phyloP scores from a whole-genome alignment of 2,797 vertebrate genomes.

The Pseudopleuronectes americanus region DNA sequence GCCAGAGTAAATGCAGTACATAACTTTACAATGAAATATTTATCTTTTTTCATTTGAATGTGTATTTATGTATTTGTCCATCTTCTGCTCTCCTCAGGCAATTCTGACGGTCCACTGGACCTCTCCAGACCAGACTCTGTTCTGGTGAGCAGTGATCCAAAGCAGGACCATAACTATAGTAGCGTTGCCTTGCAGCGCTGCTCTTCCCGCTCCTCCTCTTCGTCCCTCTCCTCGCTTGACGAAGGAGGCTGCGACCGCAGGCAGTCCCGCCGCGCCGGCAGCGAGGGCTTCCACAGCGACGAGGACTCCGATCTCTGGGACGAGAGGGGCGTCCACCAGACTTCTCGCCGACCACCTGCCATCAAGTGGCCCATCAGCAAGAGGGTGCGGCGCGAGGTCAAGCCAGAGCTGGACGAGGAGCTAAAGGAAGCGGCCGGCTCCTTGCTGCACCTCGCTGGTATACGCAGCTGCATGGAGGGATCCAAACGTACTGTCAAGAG shows the following conservation, averaged over 20 bases:
- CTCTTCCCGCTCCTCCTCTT: conserved; percentile 87
- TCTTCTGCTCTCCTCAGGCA: conserved; percentile 65
- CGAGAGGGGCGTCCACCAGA: conserved; percentile 77
- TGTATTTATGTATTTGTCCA: not conserved
- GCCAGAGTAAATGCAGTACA: too few species aligned
- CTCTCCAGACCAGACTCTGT: conserved; percentile 84
- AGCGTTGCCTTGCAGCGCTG: conserved; percentile 92
- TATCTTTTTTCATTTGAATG: not conserved
- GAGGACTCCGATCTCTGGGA: conserved; percentile 91
- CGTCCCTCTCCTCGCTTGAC: conserved; percentile 91
- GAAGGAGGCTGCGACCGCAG: conserved; percentile 89
- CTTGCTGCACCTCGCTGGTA: conserved; percentile 96
- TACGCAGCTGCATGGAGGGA: conserved; percentile 91
- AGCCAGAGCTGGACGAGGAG: conserved; percentile 96
- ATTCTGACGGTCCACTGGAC: conserved; percentile 87
- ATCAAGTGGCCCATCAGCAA: conserved; percentile 83
- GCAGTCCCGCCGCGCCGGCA: conserved; percentile 88
- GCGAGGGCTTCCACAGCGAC: conserved; percentile 96
- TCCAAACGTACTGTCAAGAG: conserved; percentile 95
- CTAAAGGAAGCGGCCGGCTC: conserved; percentile 97
- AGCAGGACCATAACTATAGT: conserved; percentile 98
- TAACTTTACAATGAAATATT: not conserved
- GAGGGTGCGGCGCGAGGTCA: conserved; percentile 84
- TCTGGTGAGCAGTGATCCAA: conserved; percentile 91
- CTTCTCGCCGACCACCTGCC: conserved; percentile 62